Evolutionary conservation across 2,888 invertebrate genomes (phyloP), one percentile per base, ranked within the genome.

Genomic region (Cyaniris semiargus): DNA sequence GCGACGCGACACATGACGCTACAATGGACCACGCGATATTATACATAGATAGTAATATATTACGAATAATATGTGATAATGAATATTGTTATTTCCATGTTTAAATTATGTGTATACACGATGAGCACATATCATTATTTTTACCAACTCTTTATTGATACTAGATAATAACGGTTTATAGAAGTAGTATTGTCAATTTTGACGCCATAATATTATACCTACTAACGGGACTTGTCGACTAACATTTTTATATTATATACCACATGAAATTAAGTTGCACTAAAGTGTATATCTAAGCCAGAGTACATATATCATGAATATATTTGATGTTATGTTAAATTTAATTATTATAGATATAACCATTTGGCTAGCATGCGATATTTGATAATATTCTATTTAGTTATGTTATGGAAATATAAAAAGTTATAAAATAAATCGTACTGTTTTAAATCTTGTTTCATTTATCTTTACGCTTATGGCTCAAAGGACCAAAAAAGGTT

Each of bases 21-120:
- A 86, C 83, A 85, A 89, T 88, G 90, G 90, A 90, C 90, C 90
- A 93, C 86, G 88, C 86, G 89, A 90, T 91, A 91, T 89, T 90
- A 88, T 86, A 86, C 82, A 83, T 84, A 84, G 84, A 87, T 88
- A 89, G 85, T 84, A 86, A 81, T 79, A 79, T 79, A 53, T 88
- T 90, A 92, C 89, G 90, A 93, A 91, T 91, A 92, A 90, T 92
- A 92, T 91, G 92, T 93, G 92, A 93, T 93, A 92, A 88, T 88
- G 87, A 84, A 86, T 84, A 86, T 87, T 89, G 89, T 91, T 91
- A 90, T 88, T 89, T 91, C 89, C 87, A 90, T 88, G 88, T 89
- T 90, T 83, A 87, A 88, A 88, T 88, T 89, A 88, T 87, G 88
- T 85, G 82, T 90, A 90, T 87, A 89, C 86, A 89, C 86, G 85